A percentile compares a stretch with the other conserved stretches of the same genome.
These are phyloP conservation scores for Sinelater perroti DNA, from an alignment of 2,888 invertebrate species.

Conservation along the genomic window DNA sequence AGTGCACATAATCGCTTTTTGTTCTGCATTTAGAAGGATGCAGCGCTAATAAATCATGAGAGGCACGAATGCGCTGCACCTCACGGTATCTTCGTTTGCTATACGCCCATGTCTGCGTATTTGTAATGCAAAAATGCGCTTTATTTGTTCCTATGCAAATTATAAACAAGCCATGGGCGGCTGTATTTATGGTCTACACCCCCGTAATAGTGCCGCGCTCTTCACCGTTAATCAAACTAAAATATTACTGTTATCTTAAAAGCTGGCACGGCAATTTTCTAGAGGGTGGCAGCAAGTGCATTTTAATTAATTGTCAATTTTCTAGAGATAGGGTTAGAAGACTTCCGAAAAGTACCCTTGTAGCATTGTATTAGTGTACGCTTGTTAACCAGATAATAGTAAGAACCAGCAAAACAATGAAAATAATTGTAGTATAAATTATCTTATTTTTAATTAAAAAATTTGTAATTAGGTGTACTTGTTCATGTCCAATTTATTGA, in stretches of 20 bases:
- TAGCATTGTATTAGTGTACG: no score
- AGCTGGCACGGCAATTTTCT: conserved; percentile 21
- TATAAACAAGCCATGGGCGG: conserved; percentile 31
- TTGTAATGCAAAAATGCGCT: conserved; percentile 37
- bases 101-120: conserved; percentile 32
- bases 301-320: conserved; percentile 41
- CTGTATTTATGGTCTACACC: conserved; percentile 34
- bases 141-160: conserved; percentile 37
- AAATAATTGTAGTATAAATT: no score
- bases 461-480: no score
- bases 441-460: no score
- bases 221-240: conserved; percentile 28
- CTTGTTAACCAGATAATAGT: no score
- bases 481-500: no score
- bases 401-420: no score
- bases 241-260: conserved; percentile 24
- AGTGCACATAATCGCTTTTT: conserved; percentile 12
- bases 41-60: conserved; percentile 27
- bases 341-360: no score
- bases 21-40: conserved; percentile 19
- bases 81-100: conserved; percentile 23
- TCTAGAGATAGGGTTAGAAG: conserved; percentile 36
- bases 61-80: conserved; percentile 17
- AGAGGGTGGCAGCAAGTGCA: conserved; percentile 6
- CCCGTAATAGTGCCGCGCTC: conserved; percentile 24